Percentiles rank a stretch among this genome's conserved stretches.
Conservation (phyloP, 2,888 invertebrate genomes). For the Branchellion lobata region DNA sequence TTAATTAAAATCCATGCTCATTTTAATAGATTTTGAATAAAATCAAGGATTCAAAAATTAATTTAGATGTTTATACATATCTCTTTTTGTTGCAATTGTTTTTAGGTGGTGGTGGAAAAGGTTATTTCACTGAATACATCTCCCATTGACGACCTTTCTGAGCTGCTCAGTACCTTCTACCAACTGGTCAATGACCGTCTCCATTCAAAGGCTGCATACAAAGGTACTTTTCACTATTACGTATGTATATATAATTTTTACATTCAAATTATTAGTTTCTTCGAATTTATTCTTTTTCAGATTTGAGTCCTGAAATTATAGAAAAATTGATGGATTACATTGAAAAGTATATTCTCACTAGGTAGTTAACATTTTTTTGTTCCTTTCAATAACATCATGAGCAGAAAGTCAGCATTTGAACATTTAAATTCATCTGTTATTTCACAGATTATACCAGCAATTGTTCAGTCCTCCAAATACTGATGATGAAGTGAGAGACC, state of each 20-base stretch:
- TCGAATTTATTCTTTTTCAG: slow-evolving; percentile 57
- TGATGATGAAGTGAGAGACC: slow-evolving; percentile 83
- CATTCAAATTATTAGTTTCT: no score
- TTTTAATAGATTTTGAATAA: background rate
- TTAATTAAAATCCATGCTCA: background rate
- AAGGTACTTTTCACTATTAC: slow-evolving; percentile 59
- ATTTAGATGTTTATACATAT: no score
- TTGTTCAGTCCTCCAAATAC: slow-evolving; percentile 86
- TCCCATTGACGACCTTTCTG: slow-evolving; percentile 71
- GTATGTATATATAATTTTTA: no score
- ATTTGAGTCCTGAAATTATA: slow-evolving; percentile 72
- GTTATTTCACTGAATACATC: slow-evolving; percentile 62
- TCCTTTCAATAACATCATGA: no score
- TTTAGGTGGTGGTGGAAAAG: slow-evolving; percentile 62
- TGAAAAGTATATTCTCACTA: slow-evolving; percentile 88
- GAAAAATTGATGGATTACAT: slow-evolving; percentile 83
- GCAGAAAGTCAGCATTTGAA: no score
- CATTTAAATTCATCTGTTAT: no score
- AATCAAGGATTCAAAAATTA: background rate
- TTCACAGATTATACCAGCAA: slow-evolving; percentile 74
- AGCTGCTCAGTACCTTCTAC: slow-evolving; percentile 86
- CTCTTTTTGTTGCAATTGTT: no score
- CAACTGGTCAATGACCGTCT: slow-evolving; percentile 74
- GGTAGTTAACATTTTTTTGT: background rate
- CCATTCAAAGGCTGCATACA: slow-evolving; percentile 64